These are phyloP conservation scores for Saxidomus purpurata DNA, from an alignment of 1,140 invertebrate genomes.

Conservation along the genomic window DNA sequence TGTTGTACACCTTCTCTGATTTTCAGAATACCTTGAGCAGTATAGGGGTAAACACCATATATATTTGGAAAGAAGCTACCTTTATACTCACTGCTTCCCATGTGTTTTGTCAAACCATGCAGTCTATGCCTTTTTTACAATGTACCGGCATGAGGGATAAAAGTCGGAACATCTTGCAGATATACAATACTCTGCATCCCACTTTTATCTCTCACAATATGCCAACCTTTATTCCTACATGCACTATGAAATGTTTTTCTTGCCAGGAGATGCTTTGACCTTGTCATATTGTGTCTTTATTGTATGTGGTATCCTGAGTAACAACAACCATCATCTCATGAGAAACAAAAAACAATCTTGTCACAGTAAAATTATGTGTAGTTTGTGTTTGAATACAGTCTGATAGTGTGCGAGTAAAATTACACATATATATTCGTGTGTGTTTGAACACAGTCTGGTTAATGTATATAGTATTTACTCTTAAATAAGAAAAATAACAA, in stretches of 20 bases:
- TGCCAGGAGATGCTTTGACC: too few species aligned
- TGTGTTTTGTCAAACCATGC: not conserved
- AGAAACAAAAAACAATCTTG: too few species aligned
- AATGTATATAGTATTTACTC: too few species aligned
- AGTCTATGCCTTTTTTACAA: not conserved
- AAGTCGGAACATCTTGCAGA: not conserved
- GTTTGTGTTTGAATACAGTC: too few species aligned
- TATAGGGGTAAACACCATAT: slow-evolving; percentile 53
- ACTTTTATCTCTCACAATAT: not conserved
- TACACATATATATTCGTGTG: too few species aligned
- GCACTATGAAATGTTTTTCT: not conserved
- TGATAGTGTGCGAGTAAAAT: too few species aligned
- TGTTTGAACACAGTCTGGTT: too few species aligned
- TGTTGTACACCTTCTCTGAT: slow-evolving; percentile 7
- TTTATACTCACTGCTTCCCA: slow-evolving; percentile 14
- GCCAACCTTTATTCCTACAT: not conserved
- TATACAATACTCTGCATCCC: too few species aligned
- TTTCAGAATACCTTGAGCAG: slow-evolving; percentile 18
- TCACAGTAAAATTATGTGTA: too few species aligned
- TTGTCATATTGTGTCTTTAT: not conserved
- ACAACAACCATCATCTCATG: too few species aligned
- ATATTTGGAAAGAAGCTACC: not conserved
- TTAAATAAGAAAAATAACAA: too few species aligned
- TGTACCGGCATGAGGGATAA: not conserved
- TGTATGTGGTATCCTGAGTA: too few species aligned